Conservation (phyloP, 2,113 vertebrate genomes). For the Anguilla japonica region DNA sequence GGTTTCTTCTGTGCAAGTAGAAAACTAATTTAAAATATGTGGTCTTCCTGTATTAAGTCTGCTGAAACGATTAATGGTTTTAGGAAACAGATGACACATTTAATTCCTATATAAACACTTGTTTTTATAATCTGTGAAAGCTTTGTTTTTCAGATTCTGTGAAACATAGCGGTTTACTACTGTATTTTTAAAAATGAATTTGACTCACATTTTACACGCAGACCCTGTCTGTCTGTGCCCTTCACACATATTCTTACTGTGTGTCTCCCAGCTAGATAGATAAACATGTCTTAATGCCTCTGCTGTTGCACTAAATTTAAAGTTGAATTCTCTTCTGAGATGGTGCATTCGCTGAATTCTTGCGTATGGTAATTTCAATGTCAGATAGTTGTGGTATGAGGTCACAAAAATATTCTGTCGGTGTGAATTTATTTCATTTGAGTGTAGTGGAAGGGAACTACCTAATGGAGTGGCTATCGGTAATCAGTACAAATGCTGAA, state of each 20-base stretch:
- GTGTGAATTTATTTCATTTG: neutral
- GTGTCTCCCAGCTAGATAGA: neutral
- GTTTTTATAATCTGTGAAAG: neutral
- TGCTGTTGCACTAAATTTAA: neutral
- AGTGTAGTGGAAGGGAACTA: neutral
- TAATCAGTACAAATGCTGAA: neutral
- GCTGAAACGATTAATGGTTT: neutral
- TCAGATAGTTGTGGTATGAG: neutral
- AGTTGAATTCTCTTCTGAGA: neutral
- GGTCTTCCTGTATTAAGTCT: neutral
- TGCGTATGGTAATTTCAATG: neutral
- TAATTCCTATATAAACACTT: neutral
- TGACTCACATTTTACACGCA: neutral
- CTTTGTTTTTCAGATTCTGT: neutral
- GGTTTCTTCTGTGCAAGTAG: neutral
- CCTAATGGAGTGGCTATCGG: neutral
- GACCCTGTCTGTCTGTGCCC: neutral
- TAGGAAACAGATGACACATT: neutral
- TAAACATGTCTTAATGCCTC: neutral
- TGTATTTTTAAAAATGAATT: neutral
- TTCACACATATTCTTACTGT: neutral
- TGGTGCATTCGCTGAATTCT: slow-evolving; percentile 1
- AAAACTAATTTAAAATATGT: neutral
- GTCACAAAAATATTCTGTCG: neutral
- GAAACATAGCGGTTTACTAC: neutral